Conservation (phyloP, 2,113 vertebrate species). For the Hemibagrus wyckioides region DNA sequence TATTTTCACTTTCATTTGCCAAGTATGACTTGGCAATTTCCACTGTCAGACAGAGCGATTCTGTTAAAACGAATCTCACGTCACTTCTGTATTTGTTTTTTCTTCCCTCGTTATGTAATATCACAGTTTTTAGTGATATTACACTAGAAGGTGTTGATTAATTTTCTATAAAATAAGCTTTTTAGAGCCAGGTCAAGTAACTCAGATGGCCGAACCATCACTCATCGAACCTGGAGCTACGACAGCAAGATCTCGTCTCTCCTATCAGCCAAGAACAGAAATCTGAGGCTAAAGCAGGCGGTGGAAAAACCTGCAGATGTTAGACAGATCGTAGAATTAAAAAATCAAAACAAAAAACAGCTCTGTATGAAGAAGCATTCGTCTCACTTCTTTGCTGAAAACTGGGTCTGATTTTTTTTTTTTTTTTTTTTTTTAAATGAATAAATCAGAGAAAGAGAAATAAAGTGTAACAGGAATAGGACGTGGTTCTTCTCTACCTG, state of each 20-base stretch:
- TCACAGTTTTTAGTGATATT: too few relatives aligned
- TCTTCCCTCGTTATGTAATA: not conserved
- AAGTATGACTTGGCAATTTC: not conserved
- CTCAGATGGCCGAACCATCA: too few relatives aligned
- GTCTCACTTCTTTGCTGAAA: not conserved
- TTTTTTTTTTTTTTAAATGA: too few relatives aligned
- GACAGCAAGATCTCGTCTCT: not conserved
- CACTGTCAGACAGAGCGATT: not conserved
- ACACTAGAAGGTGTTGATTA: not conserved
- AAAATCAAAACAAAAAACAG: too few relatives aligned
- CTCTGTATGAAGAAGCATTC: too few relatives aligned
- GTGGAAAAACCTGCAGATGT: not conserved
- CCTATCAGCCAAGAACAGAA: not conserved
- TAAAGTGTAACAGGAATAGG: not conserved
- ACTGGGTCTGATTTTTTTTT: not conserved
- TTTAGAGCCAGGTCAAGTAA: not conserved
- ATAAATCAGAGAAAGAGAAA: not conserved
- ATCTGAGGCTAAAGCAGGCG: not conserved
- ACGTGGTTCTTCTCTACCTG: constrained; percentile 25
- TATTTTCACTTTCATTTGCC: not conserved
- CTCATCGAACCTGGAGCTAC: not conserved
- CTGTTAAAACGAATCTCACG: not conserved
- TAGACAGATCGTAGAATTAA: not conserved
- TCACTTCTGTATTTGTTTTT: not conserved
- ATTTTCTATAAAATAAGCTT: not conserved